A percentile compares a stretch with the other conserved stretches of the same genome.
These are phyloP conservation scores for Talpa occidentalis DNA, from an alignment of 2,113 vertebrate genomes.

Conservation along the genomic window DNA sequence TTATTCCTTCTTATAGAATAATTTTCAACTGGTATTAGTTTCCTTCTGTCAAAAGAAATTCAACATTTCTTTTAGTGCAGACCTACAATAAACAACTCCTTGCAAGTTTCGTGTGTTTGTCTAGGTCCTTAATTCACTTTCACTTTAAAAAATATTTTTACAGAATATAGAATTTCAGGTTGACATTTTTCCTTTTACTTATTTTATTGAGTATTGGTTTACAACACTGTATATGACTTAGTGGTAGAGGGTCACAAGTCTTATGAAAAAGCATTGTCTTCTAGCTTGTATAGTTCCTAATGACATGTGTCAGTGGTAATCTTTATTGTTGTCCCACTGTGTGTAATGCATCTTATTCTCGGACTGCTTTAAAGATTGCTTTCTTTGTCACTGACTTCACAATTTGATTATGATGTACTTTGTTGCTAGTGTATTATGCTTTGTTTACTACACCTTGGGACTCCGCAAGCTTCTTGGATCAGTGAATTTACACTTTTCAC, in stretches of 20 bases:
- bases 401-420: not conserved
- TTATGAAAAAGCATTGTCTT: not conserved
- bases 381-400: not conserved
- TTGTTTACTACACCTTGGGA: not conserved
- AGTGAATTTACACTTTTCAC: not conserved
- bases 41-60: not conserved
- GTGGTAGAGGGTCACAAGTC: too few species aligned
- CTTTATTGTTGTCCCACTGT: not conserved
- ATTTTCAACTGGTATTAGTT: not conserved
- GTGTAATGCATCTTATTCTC: not conserved
- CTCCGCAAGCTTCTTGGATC: not conserved
- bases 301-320: not conserved
- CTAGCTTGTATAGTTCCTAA: not conserved
- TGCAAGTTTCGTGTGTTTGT: not conserved
- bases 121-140: not conserved
- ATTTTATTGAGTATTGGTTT: too few species aligned
- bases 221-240: too few species aligned
- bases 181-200: not conserved
- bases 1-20: not conserved
- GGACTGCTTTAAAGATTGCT: not conserved
- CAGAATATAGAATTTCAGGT: not conserved
- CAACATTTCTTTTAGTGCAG: not conserved
- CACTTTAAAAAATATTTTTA: not conserved
- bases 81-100: not conserved
- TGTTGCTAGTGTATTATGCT: not conserved